Conservation (phyloP, 2,888 invertebrate genomes). For the Ectobius pallidus region DNA sequence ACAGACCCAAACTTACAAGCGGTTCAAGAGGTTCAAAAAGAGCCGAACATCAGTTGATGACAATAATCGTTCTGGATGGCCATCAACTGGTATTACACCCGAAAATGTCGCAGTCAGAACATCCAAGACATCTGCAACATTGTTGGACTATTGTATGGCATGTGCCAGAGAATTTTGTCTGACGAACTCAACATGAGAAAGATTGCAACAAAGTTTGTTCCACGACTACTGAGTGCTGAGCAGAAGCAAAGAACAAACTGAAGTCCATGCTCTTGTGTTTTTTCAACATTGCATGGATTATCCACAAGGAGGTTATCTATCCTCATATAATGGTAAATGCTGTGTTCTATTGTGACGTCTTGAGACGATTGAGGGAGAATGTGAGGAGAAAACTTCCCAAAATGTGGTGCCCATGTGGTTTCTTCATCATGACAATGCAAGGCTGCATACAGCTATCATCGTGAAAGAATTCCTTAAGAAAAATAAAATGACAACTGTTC, state of each 20-base stretch:
- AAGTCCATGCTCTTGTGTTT: background rate
- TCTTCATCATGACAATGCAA: background rate
- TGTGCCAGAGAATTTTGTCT: no score
- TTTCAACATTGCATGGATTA: background rate
- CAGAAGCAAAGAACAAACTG: background rate
- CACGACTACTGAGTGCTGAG: no score
- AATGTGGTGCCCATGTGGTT: background rate
- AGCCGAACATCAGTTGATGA: background rate
- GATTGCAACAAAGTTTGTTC: no score
- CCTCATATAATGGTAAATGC: background rate
- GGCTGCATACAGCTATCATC: background rate
- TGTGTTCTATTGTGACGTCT: background rate
- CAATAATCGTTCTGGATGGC: background rate
- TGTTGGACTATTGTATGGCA: no score
- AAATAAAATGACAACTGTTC: background rate
- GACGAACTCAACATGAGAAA: no score
- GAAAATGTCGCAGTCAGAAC: no score
- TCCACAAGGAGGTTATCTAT: background rate
- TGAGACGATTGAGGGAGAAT: background rate
- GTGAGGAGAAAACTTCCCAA: background rate
- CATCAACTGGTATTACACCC: background rate
- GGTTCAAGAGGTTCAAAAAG: background rate
- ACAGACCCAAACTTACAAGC: background rate
- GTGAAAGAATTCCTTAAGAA: background rate
- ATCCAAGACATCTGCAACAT: no score